Base-by-base conservation (phyloP, 2,113 vertebrate genomes). In the Falco punctatus region DNA sequence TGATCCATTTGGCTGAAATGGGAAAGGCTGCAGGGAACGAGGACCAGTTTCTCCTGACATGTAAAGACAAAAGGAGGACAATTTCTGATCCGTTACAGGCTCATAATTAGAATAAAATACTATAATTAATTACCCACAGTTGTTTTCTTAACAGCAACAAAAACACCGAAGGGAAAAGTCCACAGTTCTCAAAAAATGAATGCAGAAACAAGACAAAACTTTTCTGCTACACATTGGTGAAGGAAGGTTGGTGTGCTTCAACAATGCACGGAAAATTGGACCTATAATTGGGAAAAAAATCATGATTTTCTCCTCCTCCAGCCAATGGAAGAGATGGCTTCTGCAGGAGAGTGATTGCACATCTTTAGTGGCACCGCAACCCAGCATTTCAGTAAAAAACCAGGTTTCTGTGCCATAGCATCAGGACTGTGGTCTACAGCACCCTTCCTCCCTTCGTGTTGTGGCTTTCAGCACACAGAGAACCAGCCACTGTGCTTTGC, bases 71-170 rank as follows among this genome's bases (percentile, higher is more conserved):
- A 26, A 52, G 10, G 35, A 67, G 65, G 66, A 51, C 21, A 72
- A 28, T 81, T 73, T 86, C 15, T 79, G 40, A 92, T 87, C 58
- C 35, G 6, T 30, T 67, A 58, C 6, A 82, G 48, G 67, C 2
- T 54, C 70, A 69, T 16, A 46, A 54, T 49, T 40, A 67, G 38
- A 70, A 48, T 16, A 44, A 42, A 64, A 38, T 65, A 17, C 64
- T 61, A 26, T 52, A 71, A 80, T 27, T 64, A 81, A 71, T 70
- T 54, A 61, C 22, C 2, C 21, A 64, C 62, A 69, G 33, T 40
- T 77, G 27, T 77, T 92, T 91, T 97, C 88, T 77, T 44, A 80
- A 23, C 38, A 96, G 49, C 35, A 90, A 58, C 14, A 90, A 81
- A 92, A 95, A 79, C 4, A 42, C 9, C 3, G 18, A 73, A 87